Evolutionary conservation across 2,113 vertebrate species (phyloP).

Genomic region (Saccopteryx bilineata): DNA sequence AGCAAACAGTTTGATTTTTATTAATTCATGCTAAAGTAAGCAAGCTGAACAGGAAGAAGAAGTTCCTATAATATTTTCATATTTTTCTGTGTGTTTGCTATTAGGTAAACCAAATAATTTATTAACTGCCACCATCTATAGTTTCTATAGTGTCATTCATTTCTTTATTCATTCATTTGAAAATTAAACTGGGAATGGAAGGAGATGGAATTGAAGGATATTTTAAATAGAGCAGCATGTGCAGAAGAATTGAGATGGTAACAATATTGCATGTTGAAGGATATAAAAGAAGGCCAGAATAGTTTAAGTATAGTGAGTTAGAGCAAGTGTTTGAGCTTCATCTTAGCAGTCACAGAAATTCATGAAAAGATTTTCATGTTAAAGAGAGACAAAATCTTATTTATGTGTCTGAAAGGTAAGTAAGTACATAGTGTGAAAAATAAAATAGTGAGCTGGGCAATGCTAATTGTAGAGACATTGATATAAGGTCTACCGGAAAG

Average conservation of each 20-base stretch:
- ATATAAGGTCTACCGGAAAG: no score
- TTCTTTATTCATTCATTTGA: neutral
- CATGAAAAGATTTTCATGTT: neutral
- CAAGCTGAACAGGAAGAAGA: neutral
- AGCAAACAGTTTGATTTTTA: slow-evolving; percentile 1
- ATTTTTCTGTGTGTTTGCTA: slow-evolving; percentile 31
- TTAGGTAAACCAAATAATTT: slow-evolving; percentile 46
- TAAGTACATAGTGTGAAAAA: neutral
- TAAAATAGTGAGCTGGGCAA: neutral
- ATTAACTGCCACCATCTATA: neutral
- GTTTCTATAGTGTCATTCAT: neutral
- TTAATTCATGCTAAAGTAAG: slow-evolving; percentile 34
- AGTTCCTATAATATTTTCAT: neutral
- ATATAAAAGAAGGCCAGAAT: neutral
- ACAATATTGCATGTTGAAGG: neutral
- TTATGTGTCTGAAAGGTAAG: neutral
- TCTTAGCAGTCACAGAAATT: slow-evolving; percentile 24
- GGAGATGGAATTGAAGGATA: neutral
- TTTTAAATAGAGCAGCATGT: neutral
- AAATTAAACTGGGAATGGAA: neutral
- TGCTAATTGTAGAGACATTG: neutral
- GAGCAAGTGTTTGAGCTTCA: neutral
- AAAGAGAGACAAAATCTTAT: neutral
- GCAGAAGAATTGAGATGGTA: neutral
- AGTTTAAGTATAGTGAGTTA: neutral